These are phyloP conservation scores for Beris morrisii DNA, from an alignment of 2,888 invertebrate species.

Conservation along the genomic window DNA sequence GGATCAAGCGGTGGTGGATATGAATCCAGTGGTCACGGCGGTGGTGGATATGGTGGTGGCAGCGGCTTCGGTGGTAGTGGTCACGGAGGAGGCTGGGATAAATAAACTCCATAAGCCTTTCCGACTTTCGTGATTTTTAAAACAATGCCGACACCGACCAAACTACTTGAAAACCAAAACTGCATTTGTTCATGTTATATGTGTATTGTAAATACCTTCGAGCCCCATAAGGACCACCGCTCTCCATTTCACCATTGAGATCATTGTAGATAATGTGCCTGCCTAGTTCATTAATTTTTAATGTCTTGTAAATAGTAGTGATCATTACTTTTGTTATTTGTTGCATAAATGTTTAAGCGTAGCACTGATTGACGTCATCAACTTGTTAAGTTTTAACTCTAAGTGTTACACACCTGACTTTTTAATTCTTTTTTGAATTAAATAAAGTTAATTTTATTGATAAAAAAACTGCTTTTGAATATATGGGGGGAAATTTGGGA, in stretches of 20 bases:
- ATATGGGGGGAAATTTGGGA: too few relatives aligned
- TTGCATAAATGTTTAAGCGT: conserved; percentile 5
- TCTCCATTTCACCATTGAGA: not conserved
- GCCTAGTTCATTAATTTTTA: not conserved
- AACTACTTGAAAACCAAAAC: conserved; percentile 3
- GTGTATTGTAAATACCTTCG: too few relatives aligned
- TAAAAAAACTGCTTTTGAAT: too few relatives aligned
- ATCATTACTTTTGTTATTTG: conserved; percentile 18
- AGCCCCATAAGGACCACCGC: too few relatives aligned
- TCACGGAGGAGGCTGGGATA: conserved; percentile 16
- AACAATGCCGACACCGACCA: not conserved
- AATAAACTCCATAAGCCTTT: not conserved
- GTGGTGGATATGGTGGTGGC: conserved; percentile 54
- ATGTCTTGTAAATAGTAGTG: conserved; percentile 24
- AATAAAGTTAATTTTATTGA: too few relatives aligned
- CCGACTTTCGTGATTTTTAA: not conserved
- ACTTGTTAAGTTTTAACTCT: conserved; percentile 26
- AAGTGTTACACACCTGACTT: not conserved
- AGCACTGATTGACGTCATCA: conserved; percentile 14
- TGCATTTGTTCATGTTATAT: conserved; percentile 17
- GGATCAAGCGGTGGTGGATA: not conserved
- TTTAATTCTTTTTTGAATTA: too few relatives aligned
- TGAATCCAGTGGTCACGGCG: conserved; percentile 49
- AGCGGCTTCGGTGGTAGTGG: not conserved
- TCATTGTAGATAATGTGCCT: conserved; percentile 17